phyloP scores from a whole-genome alignment of 2,113 vertebrate genomes.

The Miniopterus natalensis region DNA sequence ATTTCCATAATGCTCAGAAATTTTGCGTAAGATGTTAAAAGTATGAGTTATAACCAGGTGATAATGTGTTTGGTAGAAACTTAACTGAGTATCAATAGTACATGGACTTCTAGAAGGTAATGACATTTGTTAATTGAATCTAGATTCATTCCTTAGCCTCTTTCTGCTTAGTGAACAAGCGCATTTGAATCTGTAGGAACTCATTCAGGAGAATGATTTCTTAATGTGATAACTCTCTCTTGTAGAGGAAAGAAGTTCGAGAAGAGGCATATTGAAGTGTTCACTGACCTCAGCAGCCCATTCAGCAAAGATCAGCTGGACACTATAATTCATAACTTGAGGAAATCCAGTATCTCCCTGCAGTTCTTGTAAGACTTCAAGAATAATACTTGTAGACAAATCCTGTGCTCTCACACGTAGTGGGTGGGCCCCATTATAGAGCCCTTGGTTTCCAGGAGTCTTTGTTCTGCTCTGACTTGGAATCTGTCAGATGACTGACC shows the following conservation, averaged over 20 bases:
- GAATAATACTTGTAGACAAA: neutral
- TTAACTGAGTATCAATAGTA: neutral
- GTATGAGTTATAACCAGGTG: neutral
- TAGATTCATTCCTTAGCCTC: neutral
- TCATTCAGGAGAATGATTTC: conserved; percentile 10
- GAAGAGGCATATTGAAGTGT: conserved; percentile 92
- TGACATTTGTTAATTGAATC: neutral
- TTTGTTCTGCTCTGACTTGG: neutral
- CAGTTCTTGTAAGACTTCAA: conserved; percentile 96
- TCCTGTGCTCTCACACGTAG: neutral
- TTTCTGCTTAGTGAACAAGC: conserved; percentile 32
- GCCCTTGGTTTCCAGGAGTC: neutral
- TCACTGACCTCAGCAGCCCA: conserved; percentile 93
- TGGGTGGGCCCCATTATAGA: neutral
- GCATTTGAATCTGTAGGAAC: conserved; percentile 31
- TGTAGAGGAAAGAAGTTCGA: conserved; percentile 94
- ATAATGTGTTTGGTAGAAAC: neutral
- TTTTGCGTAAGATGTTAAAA: neutral
- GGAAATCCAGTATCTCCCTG: conserved; percentile 91
- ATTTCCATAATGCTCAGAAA: conserved; percentile 4
- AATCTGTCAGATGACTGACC: neutral
- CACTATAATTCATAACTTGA: conserved; percentile 93
- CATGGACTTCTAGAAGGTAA: neutral
- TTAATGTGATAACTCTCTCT: conserved; percentile 63
- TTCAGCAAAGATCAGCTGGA: conserved; percentile 93